Conservation (phyloP, 2,797 vertebrate species). For the Lepus townsendii region DNA sequence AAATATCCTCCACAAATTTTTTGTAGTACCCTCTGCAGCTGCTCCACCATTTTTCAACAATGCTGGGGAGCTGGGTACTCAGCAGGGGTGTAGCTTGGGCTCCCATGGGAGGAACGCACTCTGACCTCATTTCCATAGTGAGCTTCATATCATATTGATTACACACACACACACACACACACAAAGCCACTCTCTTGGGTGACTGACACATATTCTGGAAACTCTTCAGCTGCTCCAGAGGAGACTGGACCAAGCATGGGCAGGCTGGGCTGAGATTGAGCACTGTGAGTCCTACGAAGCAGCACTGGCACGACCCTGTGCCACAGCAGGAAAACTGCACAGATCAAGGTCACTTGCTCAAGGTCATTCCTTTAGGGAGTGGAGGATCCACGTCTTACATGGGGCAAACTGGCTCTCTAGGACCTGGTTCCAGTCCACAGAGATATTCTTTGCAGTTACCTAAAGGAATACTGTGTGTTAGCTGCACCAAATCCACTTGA, state of each 20-base stretch:
- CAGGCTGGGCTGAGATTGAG: background rate
- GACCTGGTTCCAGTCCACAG: background rate
- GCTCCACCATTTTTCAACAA: no score
- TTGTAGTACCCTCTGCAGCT: no score
- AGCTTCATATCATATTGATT: background rate
- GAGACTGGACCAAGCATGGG: background rate
- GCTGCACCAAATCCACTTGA: background rate
- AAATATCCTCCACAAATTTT: no score
- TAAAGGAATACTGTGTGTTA: background rate
- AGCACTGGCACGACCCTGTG: background rate
- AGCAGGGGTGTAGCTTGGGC: background rate
- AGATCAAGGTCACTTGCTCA: no score
- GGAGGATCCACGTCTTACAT: background rate
- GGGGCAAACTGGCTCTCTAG: no score
- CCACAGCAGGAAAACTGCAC: background rate
- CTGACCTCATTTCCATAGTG: no score
- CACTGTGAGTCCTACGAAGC: no score
- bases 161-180: background rate
- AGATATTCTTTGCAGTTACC: accelerated
- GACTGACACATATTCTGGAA: background rate
- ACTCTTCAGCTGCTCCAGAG: no score
- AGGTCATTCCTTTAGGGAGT: background rate
- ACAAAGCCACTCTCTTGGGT: background rate
- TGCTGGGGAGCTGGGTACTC: background rate
- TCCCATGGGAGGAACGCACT: background rate